These are phyloP conservation scores for Sinocyclocheilus anshuiensis DNA, from an alignment of 2,113 vertebrate genomes.

Conservation along the genomic window DNA sequence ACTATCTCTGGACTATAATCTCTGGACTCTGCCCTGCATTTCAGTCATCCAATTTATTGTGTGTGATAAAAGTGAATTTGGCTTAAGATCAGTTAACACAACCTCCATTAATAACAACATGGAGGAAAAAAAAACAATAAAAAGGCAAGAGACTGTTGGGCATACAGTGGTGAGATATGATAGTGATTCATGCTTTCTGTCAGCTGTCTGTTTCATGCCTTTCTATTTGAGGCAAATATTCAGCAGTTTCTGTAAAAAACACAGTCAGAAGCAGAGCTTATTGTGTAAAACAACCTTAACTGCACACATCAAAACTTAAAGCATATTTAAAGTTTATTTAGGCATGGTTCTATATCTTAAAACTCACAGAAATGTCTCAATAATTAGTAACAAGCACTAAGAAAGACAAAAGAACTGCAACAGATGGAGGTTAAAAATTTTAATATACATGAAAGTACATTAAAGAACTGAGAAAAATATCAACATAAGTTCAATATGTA, in stretches of 20 bases:
- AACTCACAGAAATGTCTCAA: neutral
- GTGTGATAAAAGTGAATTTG: neutral
- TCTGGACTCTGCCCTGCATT: neutral
- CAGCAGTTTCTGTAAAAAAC: neutral
- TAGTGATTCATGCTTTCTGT: neutral
- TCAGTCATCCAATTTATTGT: neutral
- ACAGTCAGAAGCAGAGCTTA: no score
- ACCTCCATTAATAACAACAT: neutral
- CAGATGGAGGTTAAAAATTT: slow-evolving; percentile 10
- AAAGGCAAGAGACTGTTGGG: no score
- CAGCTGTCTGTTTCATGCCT: neutral
- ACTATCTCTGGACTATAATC: neutral
- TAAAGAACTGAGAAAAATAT: slow-evolving; percentile 36
- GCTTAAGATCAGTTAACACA: neutral
- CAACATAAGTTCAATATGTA: slow-evolving; percentile 17
- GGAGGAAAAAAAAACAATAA: neutral
- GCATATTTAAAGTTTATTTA: neutral
- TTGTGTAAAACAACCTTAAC: neutral
- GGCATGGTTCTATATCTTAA: no score
- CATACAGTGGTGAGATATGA: neutral
- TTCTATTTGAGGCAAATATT: neutral
- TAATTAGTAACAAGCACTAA: neutral
- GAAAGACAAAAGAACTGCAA: neutral
- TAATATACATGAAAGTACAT: slow-evolving; percentile 50
- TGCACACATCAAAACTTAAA: neutral